Base-by-base conservation (phyloP, 2,113 vertebrate species). In the Oncorhynchus clarkii region DNA sequence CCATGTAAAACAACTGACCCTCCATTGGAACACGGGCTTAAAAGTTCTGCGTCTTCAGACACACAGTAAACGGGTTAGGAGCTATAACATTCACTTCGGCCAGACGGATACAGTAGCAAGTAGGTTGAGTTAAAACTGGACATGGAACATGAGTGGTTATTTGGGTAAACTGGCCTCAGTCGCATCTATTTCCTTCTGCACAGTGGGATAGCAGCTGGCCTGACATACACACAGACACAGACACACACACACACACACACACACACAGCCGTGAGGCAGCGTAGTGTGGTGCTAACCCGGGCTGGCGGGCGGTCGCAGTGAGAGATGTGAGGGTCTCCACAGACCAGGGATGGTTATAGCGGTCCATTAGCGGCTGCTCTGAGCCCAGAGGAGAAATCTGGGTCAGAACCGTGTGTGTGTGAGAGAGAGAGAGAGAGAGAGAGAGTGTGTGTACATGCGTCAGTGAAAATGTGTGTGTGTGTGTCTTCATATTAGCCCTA, bases 281-380 rank as follows among this genome's bases (percentile, higher is more conserved):
- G 29, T 39, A 51, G 72, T 49, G 39, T 45, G 39, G 39, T 45
- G 29, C 31, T 80, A 75, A 80, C 78, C 66, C 70, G 59, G 70
- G 65, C 29, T 34, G 70, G 65, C 29, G 59, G 74, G 74, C 73
- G 74, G 74, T 72, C 6, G 75, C 77, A 73, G 18, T 74, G 72
- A 75, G 80, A 74, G 59, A 69, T 79, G 73, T 84, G 71, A 75
- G 75, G 74, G 80, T 83, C 84, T 84, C 73, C 78, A 82, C 60
- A 82, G 80, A 87, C 77, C 79, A 76, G 77, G 82, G 84, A 89
- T 80, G 80, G 83, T 89, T 91, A 88, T 88, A 92, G 87, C 70
- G 85, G 90, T 87, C 89, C 91, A 90, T 91, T 88, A 90, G 84
- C 73, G 74, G 71, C 78, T 80, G 83, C 80, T 85, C 81, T 66